phyloP scores from a whole-genome alignment of 1,140 invertebrate species.

The Drosophila busckii region DNA sequence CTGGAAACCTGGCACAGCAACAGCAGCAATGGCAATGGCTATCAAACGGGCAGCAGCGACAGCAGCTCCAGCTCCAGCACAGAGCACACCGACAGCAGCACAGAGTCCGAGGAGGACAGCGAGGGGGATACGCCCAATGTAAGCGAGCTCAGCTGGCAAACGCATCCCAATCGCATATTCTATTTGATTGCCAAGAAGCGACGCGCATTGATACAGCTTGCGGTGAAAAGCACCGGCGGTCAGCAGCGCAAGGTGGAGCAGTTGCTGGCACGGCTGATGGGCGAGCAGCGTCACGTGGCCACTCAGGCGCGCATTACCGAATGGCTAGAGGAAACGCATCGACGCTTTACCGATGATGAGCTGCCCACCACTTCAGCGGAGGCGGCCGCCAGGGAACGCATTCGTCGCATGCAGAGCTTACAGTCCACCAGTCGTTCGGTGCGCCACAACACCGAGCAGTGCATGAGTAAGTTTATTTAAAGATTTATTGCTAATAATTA shows the following conservation, averaged over 20 bases:
- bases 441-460: slow-evolving; percentile 25
- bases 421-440: slow-evolving; percentile 6
- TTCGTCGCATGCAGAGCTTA: slow-evolving; percentile 6
- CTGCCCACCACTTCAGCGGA: slow-evolving; percentile 60
- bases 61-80: slow-evolving; percentile 33
- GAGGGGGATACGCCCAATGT: slow-evolving; percentile 49
- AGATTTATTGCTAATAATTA: no score
- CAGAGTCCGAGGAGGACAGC: slow-evolving; percentile 10
- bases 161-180: slow-evolving; percentile 70
- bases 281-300: slow-evolving; percentile 47
- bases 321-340: slow-evolving; percentile 61
- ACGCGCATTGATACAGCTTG: slow-evolving; percentile 60
- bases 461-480: slow-evolving; percentile 28
- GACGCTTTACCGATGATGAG: slow-evolving; percentile 51
- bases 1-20: slow-evolving; percentile 86
- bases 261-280: slow-evolving; percentile 40
- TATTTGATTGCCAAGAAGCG: slow-evolving; percentile 77
- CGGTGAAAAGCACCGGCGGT: slow-evolving; percentile 57
- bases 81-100: slow-evolving; percentile 26
- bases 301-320: slow-evolving; percentile 47
- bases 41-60: slow-evolving; percentile 17
- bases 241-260: slow-evolving; percentile 47
- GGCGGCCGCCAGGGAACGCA: slow-evolving; percentile 45
- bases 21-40: slow-evolving; percentile 66
- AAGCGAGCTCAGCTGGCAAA: slow-evolving; percentile 59